Evolutionary conservation across 2,888 invertebrate genomes (phyloP), one percentile per base, ranked within the genome.

Genomic region (Acanthosepion pharaonis): DNA sequence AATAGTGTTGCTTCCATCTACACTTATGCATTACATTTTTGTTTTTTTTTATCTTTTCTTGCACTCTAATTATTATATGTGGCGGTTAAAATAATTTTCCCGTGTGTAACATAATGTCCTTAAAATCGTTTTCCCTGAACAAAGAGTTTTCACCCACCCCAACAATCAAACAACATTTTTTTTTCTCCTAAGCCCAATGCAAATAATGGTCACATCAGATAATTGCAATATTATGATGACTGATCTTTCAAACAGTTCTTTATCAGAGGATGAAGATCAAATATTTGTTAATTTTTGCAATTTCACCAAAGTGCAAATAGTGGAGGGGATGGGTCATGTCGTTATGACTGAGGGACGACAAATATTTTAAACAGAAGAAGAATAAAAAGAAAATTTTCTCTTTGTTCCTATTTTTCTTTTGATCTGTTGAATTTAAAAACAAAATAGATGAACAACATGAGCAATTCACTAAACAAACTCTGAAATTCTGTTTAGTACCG

Each of bases 231-330:
- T 78, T 78, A 11, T 78, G 78, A 33, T 78, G 78, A 78, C 11
- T 78, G 78, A 78, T 78, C 78, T 78, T 59, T 59, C 59, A 59
- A 59, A 59, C 59, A 59, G 59, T 59, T 59, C 59, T 59, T 78
- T 33, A 78, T 78, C 78, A 78, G n/a, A 78, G 78, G 78, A 78
- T n/a, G 78, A 78, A 78, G 78, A 78, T 78, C 78, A 78, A 78
- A 78, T 78, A 78, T 78, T 78, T 78, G 78, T n/a, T 78, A 78
- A 78, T 78, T 78, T 78, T 33, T 78, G 78, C 78, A n/a, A 78
- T 78, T 78, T 78, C n/a, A 78, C 23, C 78, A 78, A 78, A 78
- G 78, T 78, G 78, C 11, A 15, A n/a, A 11, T 78, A 15, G 78
- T 11, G 5, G 15, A 9, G n/a, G n/a, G n/a, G 33, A 33, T 5